These are phyloP conservation scores for Craseonycteris thonglongyai DNA, from an alignment of 2,113 vertebrate genomes.

Conservation along the genomic window DNA sequence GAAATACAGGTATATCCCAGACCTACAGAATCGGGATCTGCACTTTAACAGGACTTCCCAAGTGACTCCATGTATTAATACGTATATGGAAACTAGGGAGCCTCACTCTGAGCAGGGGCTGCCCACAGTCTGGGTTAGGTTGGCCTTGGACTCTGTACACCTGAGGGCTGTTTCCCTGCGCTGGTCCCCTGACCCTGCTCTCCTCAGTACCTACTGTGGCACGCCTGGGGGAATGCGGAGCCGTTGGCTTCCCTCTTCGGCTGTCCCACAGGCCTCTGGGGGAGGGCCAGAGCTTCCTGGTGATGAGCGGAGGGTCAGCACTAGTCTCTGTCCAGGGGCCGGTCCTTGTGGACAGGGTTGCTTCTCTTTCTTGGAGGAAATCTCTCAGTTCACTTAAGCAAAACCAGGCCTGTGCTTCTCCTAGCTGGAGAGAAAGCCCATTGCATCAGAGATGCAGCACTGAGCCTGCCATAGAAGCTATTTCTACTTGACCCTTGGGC, in stretches of 20 bases:
- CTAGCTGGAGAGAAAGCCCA: not conserved
- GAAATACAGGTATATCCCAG: not conserved
- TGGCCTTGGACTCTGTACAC: not conserved
- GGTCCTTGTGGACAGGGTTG: not conserved
- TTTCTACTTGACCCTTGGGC: not conserved
- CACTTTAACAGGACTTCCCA: not conserved
- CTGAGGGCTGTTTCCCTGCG: fast-evolving
- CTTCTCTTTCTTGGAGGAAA: not conserved
- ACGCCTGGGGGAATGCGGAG: not conserved
- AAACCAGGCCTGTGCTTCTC: not conserved
- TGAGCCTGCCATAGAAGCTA: not conserved
- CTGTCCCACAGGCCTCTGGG: not conserved
- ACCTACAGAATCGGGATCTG: not conserved
- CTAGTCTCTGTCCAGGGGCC: not conserved
- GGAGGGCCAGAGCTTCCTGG: too few species aligned
- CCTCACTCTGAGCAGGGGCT: not conserved
- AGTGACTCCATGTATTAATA: not conserved
- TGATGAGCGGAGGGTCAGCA: not conserved
- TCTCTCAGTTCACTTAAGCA: not conserved
- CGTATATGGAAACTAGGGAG: not conserved
- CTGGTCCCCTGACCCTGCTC: not conserved
- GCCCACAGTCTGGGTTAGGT: not conserved
- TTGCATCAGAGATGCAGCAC: not conserved
- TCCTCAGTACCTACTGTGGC: not conserved
- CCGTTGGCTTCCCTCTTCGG: not conserved